These are phyloP conservation scores for Eugnorisma glareosa DNA, from an alignment of 2,888 invertebrate species.

Conservation along the genomic window DNA sequence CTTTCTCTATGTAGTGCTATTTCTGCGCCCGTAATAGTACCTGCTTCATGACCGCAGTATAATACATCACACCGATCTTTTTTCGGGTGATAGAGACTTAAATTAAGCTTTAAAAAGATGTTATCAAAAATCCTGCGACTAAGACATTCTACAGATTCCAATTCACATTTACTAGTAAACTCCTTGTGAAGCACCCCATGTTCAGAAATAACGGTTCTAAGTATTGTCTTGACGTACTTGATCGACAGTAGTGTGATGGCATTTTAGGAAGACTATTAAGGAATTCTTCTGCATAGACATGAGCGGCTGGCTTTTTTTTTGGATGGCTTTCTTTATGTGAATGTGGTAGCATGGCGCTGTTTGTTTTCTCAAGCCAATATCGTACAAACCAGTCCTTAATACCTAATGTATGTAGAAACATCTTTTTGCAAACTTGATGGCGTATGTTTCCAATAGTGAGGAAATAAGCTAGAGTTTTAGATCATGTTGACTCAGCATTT, in stretches of 20 bases:
- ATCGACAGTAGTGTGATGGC: background rate
- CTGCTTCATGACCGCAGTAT: slow-evolving; percentile 15
- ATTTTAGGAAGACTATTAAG: slow-evolving; percentile 2
- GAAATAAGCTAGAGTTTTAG: background rate
- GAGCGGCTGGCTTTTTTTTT: slow-evolving; percentile 11
- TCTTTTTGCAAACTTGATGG: slow-evolving; percentile 22
- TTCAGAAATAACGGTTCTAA: background rate
- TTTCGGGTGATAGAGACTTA: slow-evolving; percentile 21
- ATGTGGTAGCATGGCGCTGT: slow-evolving; percentile 26
- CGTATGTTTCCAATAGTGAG: slow-evolving; percentile 2
- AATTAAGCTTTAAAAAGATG: slow-evolving; percentile 15
- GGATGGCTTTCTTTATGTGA: slow-evolving; percentile 13
- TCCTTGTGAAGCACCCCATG: background rate
- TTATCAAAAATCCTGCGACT: slow-evolving; percentile 22
- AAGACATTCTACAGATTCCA: slow-evolving; percentile 22
- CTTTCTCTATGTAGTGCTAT: slow-evolving; percentile 9
- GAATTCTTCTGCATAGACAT: slow-evolving; percentile 4
- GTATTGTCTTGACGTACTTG: slow-evolving; percentile 1
- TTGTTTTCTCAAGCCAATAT: slow-evolving; percentile 25
- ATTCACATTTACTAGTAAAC: slow-evolving; percentile 19
- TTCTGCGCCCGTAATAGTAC: slow-evolving; percentile 8
- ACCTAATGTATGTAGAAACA: slow-evolving; percentile 23
- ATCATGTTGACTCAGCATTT: slow-evolving; percentile 16
- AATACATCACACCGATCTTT: slow-evolving; percentile 24
- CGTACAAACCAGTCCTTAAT: slow-evolving; percentile 24